Evolutionary conservation across 2,888 invertebrate species (phyloP).

Genomic region (Pseudanteris insignis): DNA sequence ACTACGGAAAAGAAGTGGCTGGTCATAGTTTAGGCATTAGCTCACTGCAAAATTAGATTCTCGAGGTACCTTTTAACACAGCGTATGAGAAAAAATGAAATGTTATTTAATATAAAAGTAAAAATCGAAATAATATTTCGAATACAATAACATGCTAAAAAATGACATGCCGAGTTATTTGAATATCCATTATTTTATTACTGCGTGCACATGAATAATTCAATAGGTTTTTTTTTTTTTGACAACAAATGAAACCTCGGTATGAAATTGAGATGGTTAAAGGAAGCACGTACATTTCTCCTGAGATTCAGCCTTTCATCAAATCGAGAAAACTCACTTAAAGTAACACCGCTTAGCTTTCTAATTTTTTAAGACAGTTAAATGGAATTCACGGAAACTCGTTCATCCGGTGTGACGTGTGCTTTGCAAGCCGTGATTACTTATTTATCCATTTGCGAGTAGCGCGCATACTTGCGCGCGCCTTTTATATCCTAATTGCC

Average conservation of each 20-base stretch:
- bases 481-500: constrained; percentile 14
- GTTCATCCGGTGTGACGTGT: constrained; percentile 1
- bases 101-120: too few relatives aligned
- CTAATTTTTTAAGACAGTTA: constrained; percentile 12
- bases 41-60: too few relatives aligned
- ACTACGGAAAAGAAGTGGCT: too few relatives aligned
- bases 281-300: constrained; percentile 8
- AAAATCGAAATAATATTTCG: too few relatives aligned
- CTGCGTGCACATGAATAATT: too few relatives aligned
- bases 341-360: constrained; percentile 9
- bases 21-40: too few relatives aligned
- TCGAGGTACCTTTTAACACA: too few relatives aligned
- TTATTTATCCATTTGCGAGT: constrained; percentile 4
- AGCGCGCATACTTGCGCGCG: not conserved
- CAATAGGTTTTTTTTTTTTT: too few relatives aligned
- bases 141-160: too few relatives aligned
- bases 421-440: constrained; percentile 1
- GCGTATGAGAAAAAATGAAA: too few relatives aligned
- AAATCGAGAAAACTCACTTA: constrained; percentile 3
- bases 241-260: constrained; percentile 8
- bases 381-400: constrained; percentile 9
- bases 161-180: too few relatives aligned
- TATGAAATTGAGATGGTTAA: constrained; percentile 19
- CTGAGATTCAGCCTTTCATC: constrained; percentile 14
- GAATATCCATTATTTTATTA: too few relatives aligned